These are phyloP conservation scores for Oncorhynchus nerka DNA, from an alignment of 2,113 vertebrate species.

Conservation along the genomic window DNA sequence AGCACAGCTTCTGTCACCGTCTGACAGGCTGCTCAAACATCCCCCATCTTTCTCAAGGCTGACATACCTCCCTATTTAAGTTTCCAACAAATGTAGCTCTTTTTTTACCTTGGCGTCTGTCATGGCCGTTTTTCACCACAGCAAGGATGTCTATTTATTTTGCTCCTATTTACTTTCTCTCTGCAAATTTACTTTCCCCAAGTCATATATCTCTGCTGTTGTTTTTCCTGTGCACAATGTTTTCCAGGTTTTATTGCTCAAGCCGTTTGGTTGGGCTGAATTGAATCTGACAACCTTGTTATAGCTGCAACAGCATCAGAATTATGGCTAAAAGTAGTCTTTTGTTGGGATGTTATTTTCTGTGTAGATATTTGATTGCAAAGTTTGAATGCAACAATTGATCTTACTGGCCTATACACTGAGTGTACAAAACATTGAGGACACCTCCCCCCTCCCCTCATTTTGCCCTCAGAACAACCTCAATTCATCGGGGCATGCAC, in stretches of 20 bases:
- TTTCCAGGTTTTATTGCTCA: constrained; percentile 1
- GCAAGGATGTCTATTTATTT: neutral
- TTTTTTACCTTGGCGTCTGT: neutral
- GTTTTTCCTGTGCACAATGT: neutral
- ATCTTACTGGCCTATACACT: too few relatives aligned
- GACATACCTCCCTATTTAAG: neutral
- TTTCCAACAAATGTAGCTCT: neutral
- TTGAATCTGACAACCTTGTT: constrained; percentile 5
- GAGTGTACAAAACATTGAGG: too few relatives aligned
- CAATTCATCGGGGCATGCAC: too few relatives aligned
- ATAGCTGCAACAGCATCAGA: neutral
- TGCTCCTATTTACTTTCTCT: neutral
- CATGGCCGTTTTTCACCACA: constrained; percentile 5
- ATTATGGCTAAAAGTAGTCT: neutral
- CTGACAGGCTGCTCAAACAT: constrained; percentile 8
- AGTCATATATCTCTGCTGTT: constrained; percentile 7
- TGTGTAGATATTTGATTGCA: neutral
- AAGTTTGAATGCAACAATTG: too few relatives aligned
- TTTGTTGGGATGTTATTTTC: neutral
- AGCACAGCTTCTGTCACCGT: constrained; percentile 7
- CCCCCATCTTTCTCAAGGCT: constrained; percentile 7
- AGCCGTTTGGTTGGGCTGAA: neutral
- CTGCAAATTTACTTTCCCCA: neutral
- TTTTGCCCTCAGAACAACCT: too few relatives aligned
- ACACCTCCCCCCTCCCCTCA: too few relatives aligned